Conservation (phyloP, 2,113 vertebrate genomes). For the Lipophrys pholis region DNA sequence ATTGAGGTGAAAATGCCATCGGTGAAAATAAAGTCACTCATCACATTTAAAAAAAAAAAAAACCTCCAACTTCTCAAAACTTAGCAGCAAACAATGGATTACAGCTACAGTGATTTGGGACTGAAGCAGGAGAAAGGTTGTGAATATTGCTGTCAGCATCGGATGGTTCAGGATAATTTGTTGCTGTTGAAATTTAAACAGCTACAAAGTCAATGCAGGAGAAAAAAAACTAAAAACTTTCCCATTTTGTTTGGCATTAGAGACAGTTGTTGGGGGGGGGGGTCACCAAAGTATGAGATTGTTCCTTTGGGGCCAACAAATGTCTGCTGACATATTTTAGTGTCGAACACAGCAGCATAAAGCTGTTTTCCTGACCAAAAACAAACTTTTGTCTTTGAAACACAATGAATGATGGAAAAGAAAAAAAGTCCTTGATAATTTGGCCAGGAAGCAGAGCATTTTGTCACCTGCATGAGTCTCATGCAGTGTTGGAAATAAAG, state of each 20-base stretch:
- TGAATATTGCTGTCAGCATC: not conserved
- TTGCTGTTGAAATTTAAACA: not conserved
- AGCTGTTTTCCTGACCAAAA: too few relatives aligned
- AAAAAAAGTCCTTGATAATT: too few relatives aligned
- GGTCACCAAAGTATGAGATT: not conserved
- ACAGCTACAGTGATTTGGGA: not conserved
- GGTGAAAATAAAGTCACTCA: conserved; percentile 24
- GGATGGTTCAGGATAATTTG: not conserved
- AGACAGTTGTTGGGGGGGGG: not conserved
- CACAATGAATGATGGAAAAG: too few relatives aligned
- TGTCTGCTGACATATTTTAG: not conserved
- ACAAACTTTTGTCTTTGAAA: too few relatives aligned
- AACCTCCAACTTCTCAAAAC: not conserved
- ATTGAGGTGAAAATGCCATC: conserved; percentile 39
- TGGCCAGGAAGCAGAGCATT: too few relatives aligned
- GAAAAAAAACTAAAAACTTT: not conserved
- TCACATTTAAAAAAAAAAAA: not conserved
- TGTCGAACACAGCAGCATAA: not conserved
- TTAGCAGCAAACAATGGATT: not conserved
- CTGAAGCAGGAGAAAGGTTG: not conserved
- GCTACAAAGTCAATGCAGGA: not conserved
- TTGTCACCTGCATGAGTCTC: too few relatives aligned
- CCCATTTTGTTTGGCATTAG: not conserved
- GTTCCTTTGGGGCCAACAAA: not conserved
- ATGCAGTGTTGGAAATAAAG: too few relatives aligned